Conservation (phyloP, 2,113 vertebrate genomes). For the Triplophysa dalaica region DNA sequence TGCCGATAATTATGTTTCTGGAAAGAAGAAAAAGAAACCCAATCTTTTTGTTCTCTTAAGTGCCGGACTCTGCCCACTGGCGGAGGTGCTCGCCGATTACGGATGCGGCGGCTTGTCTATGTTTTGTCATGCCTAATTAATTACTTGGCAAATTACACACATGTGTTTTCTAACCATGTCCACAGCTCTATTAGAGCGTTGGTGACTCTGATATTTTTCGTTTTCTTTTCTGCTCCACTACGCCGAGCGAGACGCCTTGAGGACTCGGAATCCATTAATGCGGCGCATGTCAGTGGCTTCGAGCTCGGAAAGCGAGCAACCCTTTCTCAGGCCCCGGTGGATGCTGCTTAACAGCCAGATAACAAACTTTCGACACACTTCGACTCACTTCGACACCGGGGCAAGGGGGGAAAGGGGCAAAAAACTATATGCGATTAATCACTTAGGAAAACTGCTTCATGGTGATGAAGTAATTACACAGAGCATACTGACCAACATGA, state of each 20-base stretch:
- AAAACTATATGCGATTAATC: constrained; percentile 63
- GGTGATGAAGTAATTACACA: constrained; percentile 75
- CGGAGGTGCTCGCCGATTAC: constrained; percentile 50
- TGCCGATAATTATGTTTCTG: constrained; percentile 50
- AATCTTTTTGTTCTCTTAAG: constrained; percentile 33
- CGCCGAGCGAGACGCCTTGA: constrained; percentile 4
- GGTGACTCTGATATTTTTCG: background rate
- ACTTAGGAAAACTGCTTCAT: constrained; percentile 69
- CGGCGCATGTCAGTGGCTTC: constrained; percentile 14
- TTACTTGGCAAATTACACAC: constrained; percentile 60
- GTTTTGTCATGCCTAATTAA: constrained; percentile 69
- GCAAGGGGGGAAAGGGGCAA: constrained; percentile 16
- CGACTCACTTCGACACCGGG: constrained; percentile 29
- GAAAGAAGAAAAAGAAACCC: background rate
- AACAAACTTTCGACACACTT: constrained; percentile 33
- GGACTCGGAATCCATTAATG: constrained; percentile 32
- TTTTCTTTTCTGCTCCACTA: constrained; percentile 42
- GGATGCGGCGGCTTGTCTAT: constrained; percentile 51
- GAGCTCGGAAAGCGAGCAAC: constrained; percentile 34
- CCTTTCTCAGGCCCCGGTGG: constrained; percentile 16
- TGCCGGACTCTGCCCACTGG: constrained; percentile 13
- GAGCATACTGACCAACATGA: constrained; percentile 70
- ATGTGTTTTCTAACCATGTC: constrained; percentile 50
- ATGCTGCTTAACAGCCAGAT: constrained; percentile 25
- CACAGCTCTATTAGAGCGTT: constrained; percentile 49